Conservation (phyloP, 2,888 invertebrate species). For the Ametastegia equiseti region DNA sequence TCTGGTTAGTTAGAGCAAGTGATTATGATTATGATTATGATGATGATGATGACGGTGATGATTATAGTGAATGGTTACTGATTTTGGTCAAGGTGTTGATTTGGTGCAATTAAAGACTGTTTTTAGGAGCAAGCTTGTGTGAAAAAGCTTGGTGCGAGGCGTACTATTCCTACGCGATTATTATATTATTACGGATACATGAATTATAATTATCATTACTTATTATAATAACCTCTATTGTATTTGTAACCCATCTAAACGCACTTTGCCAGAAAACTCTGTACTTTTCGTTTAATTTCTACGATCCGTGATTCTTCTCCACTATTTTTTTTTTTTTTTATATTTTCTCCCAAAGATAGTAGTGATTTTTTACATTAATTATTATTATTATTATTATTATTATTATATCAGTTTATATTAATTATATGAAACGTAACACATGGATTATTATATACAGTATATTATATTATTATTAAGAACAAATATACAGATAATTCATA, state of each 20-base stretch:
- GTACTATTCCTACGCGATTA: conserved; percentile 28
- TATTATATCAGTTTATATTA: conserved; percentile 52
- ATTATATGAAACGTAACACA: conserved; percentile 58
- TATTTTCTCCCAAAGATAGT: conserved; percentile 70
- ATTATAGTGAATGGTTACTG: conserved; percentile 27
- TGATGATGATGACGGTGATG: too few relatives aligned
- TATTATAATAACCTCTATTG: conserved; percentile 18
- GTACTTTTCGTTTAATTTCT: conserved; percentile 24
- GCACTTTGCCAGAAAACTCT: conserved; percentile 3
- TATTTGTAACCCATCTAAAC: conserved; percentile 25
- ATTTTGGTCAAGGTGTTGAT: conserved; percentile 51
- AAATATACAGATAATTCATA: conserved; percentile 71
- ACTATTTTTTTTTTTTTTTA: conserved; percentile 55
- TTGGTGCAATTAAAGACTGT: conserved; percentile 68
- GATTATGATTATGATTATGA: too few relatives aligned
- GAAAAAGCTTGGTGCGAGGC: conserved; percentile 35
- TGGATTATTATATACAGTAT: conserved; percentile 58
- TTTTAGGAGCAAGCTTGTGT: conserved; percentile 52
- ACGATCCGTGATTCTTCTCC: conserved; percentile 25
- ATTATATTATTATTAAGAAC: conserved; percentile 65
- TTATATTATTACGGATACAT: conserved; percentile 35
- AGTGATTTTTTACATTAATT: conserved; percentile 64
- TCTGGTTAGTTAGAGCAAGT: conserved; percentile 10
- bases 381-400: conserved; percentile 56
- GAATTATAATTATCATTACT: conserved; percentile 39